Base-by-base conservation (phyloP, 2,888 invertebrate species). In the Prionchulus punctatus region DNA sequence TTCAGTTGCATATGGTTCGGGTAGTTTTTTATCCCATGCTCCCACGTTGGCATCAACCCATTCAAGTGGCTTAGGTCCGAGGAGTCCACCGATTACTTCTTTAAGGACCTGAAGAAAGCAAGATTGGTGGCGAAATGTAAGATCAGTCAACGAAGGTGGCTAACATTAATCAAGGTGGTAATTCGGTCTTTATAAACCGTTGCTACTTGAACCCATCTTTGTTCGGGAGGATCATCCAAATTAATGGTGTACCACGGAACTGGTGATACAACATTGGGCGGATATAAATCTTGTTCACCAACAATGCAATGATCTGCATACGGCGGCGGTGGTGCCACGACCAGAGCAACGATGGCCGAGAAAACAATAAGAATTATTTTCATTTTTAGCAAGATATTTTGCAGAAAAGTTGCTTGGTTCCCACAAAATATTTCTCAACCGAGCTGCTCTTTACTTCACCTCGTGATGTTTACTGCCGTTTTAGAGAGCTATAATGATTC, bases 1-100 rank as follows among this genome's bases (percentile, higher is more conserved):
- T 36, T 67, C 67, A 28, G 63, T 63, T 12, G 60, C 53, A 58
- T 67, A 67, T 3, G 67, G 67, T 42, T 63, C 59, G 30, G 63
- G 61, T 26, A 67, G 57, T 48, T 58, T 57, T 23, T 61, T 30
- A 26, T 59, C 60, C 58, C 66, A 59, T 15, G 61, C 62, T 2
- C 56, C 63, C 58, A 67, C 62, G 49, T 64, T 42, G 3, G 59
- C 53, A 49, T 67, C 65, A 42, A 61, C 60, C 49, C 62, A 59
- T 1, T 63, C 57, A 54, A 64, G 52, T 7, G 63, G 57, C 21
- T 61, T 50, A 15, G 55, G 55, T n/a, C 45, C 59, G 50, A 52
- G 48, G 27, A 55, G 45, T 26, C 47, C 36, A 12, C 12, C 36
- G 36, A 36, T 36, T 7, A 36, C 7, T 7, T 36, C 36, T 36